Base-by-base conservation (phyloP, 2,113 vertebrate species). In the Orthonyx spaldingii region DNA sequence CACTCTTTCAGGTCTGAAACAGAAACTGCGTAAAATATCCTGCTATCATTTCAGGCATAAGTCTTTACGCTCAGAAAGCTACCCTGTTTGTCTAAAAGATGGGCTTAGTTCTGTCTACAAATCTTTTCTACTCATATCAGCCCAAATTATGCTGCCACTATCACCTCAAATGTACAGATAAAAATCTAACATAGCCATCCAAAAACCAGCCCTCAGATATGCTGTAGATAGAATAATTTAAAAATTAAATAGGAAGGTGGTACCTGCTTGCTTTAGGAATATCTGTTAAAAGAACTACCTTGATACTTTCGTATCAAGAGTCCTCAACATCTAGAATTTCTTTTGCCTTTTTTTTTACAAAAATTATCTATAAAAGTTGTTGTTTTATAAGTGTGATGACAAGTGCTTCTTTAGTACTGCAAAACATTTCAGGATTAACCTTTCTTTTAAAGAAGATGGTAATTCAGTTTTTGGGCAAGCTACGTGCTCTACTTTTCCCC, bases 261-360 rank as follows among this genome's bases (percentile, higher is more conserved):
- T 50, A 56, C 16, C 6, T 55, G 16, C 2, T 55, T 70, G 7
- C 3, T 71, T 33, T n/a, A 68, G 9, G 24, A 80, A 44, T 24
- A 60, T 1, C 3, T 65, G 7, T 35, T 69, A 56, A 64, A 78
- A 74, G 1, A 44, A 55, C 23, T 52, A 32, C 3, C 9, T 65
- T 42, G 4, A 30, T 21, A 41, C 0, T 2, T 49, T 65, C 2
- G 1, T 50, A 44, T 55, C 5, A 68, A 30, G 46, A 50, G 1
- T 5, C 10, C 21, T 50, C n/a, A 81, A 72, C 2, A 63, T 4
- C 8, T 39, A 26, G 44, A 74, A 21, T 32, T 27, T 8, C 19
- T 72, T 79, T 50, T 55, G 11, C 4, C 6, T 10, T 47, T 72
- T 61, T 37, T 80, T 84, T 42, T 3, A 53, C 8, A 66, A 81